Base-by-base conservation (phyloP, 2,113 vertebrate species). In the Neolamprologus longior region DNA sequence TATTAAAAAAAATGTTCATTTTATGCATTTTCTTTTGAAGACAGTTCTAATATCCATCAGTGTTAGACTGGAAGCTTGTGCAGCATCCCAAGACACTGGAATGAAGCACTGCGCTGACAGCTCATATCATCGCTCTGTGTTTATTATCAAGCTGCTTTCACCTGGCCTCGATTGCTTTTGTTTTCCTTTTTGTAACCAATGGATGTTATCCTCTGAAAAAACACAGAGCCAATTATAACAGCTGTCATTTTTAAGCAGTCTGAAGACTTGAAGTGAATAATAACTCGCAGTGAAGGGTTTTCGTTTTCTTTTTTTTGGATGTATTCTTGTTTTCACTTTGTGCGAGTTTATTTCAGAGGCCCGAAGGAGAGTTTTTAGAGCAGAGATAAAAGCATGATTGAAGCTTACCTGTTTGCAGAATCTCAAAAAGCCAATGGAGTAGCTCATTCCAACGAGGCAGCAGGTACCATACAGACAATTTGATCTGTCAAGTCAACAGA, bases 341-440 rank as follows among this genome's bases (percentile, higher is more conserved):
- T 33, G 71, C 3, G 17, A 9, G 76, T 54, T 55, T 31, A 89
- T 81, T 88, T 63, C 37, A 53, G 55, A 14, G 66, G 85, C 71
- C 31, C 21, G 9, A 61, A 42, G 52, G 21, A 54, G 33, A 17
- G 21, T 80, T 58, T 85, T 35, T 7, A 6, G 40, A 83, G 84
- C 2, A 7, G 19, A 63, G 61, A 37, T 68, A 89, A 80, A 80
- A 57, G 15, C 53, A 26, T 9, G 40, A 90, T 31, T 35, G 83
- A 89, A 15, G 86, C 97, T 92, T 91, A 99, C 98, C 98, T 99
- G 98, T 94, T 99, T 99, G 93, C 98, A 99, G 96, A 99, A 99
- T 86, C 98, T 97, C 89, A 99, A 96, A 93, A 99, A 99, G 26
- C 98, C 98, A 1, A 99, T 99, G 71, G 98, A 99, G 89, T 99